phyloP scores from a whole-genome alignment of 37 sponge, comb jelly and placozoan species.

The Amphimedon queenslandica region DNA sequence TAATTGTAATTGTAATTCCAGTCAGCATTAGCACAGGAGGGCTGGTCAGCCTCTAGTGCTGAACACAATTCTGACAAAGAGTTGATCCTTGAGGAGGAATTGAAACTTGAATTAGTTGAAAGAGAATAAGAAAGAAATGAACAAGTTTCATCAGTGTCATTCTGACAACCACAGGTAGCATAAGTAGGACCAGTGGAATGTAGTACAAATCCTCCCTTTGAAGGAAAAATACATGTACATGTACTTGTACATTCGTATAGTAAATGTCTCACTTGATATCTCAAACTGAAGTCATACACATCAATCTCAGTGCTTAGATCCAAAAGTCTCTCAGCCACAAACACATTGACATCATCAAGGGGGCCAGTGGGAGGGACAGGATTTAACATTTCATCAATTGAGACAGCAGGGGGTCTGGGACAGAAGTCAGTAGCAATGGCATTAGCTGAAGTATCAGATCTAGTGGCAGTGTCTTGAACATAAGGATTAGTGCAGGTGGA shows the following conservation, averaged over 20 bases:
- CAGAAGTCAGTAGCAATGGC: constrained; percentile 18
- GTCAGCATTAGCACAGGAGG: too few species aligned
- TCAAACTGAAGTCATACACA: constrained; percentile 21
- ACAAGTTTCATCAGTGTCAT: background rate
- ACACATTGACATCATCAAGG: constrained; percentile 29
- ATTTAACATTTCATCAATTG: background rate
- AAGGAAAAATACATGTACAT: background rate
- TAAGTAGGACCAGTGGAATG: constrained; percentile 14
- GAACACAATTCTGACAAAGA: too few species aligned
- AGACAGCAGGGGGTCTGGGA: constrained; percentile 47
- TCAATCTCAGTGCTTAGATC: background rate
- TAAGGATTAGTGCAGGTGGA: constrained; percentile 18
- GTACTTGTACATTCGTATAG: constrained; percentile 4
- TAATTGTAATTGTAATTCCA: too few species aligned
- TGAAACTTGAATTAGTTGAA: background rate
- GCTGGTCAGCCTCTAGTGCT: too few species aligned
- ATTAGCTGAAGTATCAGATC: background rate
- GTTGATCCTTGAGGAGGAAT: too few species aligned
- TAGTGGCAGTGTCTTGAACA: background rate
- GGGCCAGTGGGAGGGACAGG: constrained; percentile 2
- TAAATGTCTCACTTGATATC: constrained; percentile 39
- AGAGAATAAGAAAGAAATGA: background rate
- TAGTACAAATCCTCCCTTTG: background rate
- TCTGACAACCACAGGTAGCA: constrained; percentile 31
- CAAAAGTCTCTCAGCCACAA: constrained; percentile 59